Conservation (phyloP, 1,140 invertebrate species). For the Eueides isabella region DNA sequence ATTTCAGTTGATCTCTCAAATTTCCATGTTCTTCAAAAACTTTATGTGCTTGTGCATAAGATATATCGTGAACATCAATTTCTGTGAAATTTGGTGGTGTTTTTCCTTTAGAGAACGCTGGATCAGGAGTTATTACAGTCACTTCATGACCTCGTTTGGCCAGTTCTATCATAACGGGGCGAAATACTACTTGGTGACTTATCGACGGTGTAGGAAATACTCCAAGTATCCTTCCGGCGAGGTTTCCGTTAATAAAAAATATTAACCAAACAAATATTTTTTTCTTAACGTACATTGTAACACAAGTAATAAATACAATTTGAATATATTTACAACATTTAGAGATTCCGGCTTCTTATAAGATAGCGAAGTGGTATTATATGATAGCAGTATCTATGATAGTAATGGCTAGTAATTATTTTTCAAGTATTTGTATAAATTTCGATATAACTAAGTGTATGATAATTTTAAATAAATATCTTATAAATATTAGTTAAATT, state of each 20-base stretch:
- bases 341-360: no score
- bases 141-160: conserved; percentile 77
- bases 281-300: not conserved
- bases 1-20: not conserved
- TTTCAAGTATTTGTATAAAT: no score
- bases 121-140: conserved; percentile 62
- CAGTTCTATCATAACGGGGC: conserved; percentile 67
- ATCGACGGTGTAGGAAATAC: conserved; percentile 55
- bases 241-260: conserved; percentile 4
- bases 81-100: conserved; percentile 17
- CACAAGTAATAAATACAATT: no score
- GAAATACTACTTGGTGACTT: conserved; percentile 77
- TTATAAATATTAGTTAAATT: no score
- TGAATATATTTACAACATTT: no score
- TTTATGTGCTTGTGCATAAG: conserved; percentile 38
- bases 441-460: no score
- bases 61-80: conserved; percentile 37
- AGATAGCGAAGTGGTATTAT: no score
- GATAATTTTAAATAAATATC: no score
- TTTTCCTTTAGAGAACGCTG: conserved; percentile 17
- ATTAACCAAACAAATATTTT: conserved; percentile 5
- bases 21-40: not conserved
- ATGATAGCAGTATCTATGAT: no score
- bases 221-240: conserved; percentile 75
- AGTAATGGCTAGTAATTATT: no score